Evolutionary conservation across 2,888 invertebrate species (phyloP).

Genomic region (Aphodius granarius): DNA sequence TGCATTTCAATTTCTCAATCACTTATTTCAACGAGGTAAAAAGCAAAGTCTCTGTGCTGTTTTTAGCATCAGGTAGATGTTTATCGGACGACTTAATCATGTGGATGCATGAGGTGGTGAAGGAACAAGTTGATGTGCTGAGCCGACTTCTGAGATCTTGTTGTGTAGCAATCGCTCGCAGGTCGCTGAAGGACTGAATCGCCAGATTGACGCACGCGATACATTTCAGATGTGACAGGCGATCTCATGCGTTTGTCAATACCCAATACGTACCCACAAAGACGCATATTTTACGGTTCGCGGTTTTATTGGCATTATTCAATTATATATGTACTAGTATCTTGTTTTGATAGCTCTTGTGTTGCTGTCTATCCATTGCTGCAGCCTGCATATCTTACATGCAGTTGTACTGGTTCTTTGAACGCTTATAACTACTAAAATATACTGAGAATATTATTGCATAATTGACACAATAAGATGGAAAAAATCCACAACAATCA

Average conservation of each 20-base stretch:
- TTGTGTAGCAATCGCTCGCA: neutral
- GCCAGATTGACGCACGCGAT: constrained; percentile 45
- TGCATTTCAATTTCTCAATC: too few relatives aligned
- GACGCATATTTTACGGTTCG: constrained; percentile 10
- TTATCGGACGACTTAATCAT: constrained; percentile 36
- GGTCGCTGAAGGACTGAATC: constrained; percentile 19
- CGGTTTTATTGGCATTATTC: constrained; percentile 9
- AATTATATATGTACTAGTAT: too few relatives aligned
- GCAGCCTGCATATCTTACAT: too few relatives aligned
- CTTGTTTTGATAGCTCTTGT: too few relatives aligned
- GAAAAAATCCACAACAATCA: too few relatives aligned
- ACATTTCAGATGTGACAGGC: constrained; percentile 45
- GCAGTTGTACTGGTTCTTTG: too few relatives aligned
- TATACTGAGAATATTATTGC: too few relatives aligned
- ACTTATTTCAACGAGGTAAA: neutral
- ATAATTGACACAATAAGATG: too few relatives aligned
- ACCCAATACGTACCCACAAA: constrained; percentile 7
- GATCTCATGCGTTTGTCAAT: constrained; percentile 18
- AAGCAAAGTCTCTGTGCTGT: neutral
- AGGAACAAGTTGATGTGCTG: neutral
- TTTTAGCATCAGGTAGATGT: constrained; percentile 11
- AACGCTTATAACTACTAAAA: too few relatives aligned
- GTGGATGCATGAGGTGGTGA: constrained; percentile 16
- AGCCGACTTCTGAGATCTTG: neutral
- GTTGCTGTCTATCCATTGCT: too few relatives aligned